Evolutionary conservation across 1,140 invertebrate genomes (phyloP).

Genomic region (Drosophila lowei): DNA sequence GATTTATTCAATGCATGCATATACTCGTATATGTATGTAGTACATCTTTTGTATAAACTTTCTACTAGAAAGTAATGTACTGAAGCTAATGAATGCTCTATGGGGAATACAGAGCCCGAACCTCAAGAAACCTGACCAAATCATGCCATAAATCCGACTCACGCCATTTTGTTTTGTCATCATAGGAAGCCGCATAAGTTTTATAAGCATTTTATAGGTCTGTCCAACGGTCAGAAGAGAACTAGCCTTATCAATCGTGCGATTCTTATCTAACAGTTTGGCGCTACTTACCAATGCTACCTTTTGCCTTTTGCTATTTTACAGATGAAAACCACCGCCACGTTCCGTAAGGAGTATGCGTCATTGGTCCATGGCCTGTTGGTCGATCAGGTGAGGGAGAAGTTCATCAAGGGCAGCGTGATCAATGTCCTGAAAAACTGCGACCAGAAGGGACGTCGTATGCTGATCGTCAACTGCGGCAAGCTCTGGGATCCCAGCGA

Average conservation of each 20-base stretch:
- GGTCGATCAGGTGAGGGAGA: slow-evolving; percentile 86
- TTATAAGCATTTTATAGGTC: slow-evolving; percentile 30
- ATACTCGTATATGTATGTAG: too few relatives aligned
- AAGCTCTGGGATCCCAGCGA: slow-evolving; percentile 89
- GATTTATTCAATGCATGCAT: too few relatives aligned
- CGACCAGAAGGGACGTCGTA: slow-evolving; percentile 85
- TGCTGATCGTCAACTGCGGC: slow-evolving; percentile 78
- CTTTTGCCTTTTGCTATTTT: background rate
- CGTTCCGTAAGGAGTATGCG: slow-evolving; percentile 89
- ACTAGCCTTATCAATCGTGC: slow-evolving; percentile 13
- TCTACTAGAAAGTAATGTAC: slow-evolving; percentile 15
- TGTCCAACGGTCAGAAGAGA: slow-evolving; percentile 26
- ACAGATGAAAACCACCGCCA: slow-evolving; percentile 89
- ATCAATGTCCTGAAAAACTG: slow-evolving; percentile 89
- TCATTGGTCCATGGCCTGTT: slow-evolving; percentile 86
- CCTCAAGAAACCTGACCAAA: slow-evolving; percentile 3
- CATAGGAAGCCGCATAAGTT: slow-evolving; percentile 40
- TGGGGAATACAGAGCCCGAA: background rate
- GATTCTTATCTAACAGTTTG: slow-evolving; percentile 30
- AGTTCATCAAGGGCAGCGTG: slow-evolving; percentile 87
- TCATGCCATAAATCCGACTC: slow-evolving; percentile 24
- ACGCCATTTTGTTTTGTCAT: slow-evolving; percentile 40
- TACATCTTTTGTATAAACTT: too few relatives aligned
- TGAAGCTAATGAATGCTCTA: too few relatives aligned
- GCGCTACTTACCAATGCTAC: background rate